Conservation (phyloP, 2,888 invertebrate genomes). For the Clanis bilineata region DNA sequence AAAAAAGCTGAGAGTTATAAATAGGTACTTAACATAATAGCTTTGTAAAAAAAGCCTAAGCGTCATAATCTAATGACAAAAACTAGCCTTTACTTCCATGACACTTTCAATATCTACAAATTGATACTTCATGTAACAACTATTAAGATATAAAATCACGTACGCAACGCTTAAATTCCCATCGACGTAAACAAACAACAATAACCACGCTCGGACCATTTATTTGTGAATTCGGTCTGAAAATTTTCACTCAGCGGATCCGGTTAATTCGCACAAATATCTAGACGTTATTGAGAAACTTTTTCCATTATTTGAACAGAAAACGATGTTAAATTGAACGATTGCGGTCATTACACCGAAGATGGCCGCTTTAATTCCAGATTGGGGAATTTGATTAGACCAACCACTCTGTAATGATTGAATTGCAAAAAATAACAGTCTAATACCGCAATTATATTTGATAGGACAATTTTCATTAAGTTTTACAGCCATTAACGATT, state of each 20-base stretch:
- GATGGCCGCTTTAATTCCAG: constrained; percentile 30
- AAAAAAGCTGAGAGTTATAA: too few species aligned
- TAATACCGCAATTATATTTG: not conserved
- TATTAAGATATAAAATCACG: not conserved
- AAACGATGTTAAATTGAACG: constrained; percentile 45
- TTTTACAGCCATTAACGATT: not conserved
- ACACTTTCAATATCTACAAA: not conserved
- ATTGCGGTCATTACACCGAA: constrained; percentile 38
- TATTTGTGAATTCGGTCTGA: constrained; percentile 19
- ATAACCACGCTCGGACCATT: not conserved
- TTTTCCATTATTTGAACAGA: constrained; percentile 57
- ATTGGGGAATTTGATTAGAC: constrained; percentile 20
- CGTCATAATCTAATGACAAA: too few species aligned
- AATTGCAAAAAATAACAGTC: not conserved
- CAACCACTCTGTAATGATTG: not conserved
- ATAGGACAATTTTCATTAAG: not conserved
- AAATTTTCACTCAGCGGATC: constrained; percentile 34
- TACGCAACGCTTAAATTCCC: not conserved
- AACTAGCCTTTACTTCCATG: too few species aligned
- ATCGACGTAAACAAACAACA: not conserved
- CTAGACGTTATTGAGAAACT: constrained; percentile 50
- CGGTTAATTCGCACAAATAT: constrained; percentile 42
- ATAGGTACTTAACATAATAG: too few species aligned
- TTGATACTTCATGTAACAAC: not conserved
- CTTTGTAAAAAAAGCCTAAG: too few species aligned